These are phyloP conservation scores for Agonopterix alstromeriana DNA, from an alignment of 2,888 invertebrate species.

Conservation along the genomic window DNA sequence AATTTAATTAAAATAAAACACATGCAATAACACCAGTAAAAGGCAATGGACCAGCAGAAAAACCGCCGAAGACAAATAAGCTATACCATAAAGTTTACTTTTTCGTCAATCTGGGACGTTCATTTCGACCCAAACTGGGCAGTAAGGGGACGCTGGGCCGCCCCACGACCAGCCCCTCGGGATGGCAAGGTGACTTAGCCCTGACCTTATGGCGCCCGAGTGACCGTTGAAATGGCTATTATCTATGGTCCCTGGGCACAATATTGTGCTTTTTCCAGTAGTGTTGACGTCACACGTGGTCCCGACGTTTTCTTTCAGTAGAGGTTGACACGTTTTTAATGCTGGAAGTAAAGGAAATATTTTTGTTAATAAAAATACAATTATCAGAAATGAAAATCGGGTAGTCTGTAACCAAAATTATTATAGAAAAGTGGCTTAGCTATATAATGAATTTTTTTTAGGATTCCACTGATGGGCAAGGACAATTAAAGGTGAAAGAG, in stretches of 20 bases:
- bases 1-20: slow-evolving; percentile 23
- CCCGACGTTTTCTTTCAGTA: slow-evolving; percentile 44
- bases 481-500: too few species aligned
- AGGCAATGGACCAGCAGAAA: slow-evolving; percentile 22
- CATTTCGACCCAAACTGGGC: slow-evolving; percentile 86
- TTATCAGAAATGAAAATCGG: background rate
- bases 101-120: slow-evolving; percentile 63
- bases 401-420: too few species aligned
- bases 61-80: slow-evolving; percentile 17
- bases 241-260: slow-evolving; percentile 41
- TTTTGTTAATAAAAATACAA: background rate
- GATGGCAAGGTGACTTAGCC: slow-evolving; percentile 85
- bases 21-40: slow-evolving; percentile 25
- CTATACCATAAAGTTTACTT: slow-evolving; percentile 14
- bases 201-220: slow-evolving; percentile 81
- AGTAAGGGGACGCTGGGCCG: slow-evolving; percentile 84
- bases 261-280: slow-evolving; percentile 42
- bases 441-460: too few species aligned
- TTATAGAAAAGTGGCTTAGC: too few species aligned
- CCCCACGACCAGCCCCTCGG: slow-evolving; percentile 92
- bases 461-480: too few species aligned
- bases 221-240: slow-evolving; percentile 65
- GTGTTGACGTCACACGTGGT: slow-evolving; percentile 47
- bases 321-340: slow-evolving; percentile 44
- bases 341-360: slow-evolving; percentile 32